Conservation (phyloP, 2,888 invertebrate genomes). For the Cerastis rubricosa region DNA sequence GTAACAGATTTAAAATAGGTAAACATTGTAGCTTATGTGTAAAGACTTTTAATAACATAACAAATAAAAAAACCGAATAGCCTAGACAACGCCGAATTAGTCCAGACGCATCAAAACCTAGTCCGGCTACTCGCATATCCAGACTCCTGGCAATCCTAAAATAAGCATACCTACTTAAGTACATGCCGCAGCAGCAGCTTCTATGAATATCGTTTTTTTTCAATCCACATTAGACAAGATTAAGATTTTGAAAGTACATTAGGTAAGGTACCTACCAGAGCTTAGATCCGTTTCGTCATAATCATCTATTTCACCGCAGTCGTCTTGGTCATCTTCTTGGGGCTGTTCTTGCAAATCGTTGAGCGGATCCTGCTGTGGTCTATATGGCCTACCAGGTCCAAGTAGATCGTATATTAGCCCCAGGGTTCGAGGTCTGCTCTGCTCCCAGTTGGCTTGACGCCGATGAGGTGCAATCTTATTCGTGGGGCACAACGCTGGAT, state of each 20-base stretch:
- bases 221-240: neutral
- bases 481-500: constrained; percentile 83
- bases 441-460: constrained; percentile 69
- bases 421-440: constrained; percentile 77
- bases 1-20: neutral
- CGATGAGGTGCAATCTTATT: constrained; percentile 87
- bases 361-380: constrained; percentile 60
- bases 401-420: constrained; percentile 80
- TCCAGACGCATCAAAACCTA: neutral
- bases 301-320: constrained; percentile 87
- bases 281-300: constrained; percentile 87
- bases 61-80: neutral
- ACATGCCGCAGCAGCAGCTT: neutral
- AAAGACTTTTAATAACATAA: neutral
- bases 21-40: neutral
- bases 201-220: neutral
- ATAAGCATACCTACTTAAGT: neutral
- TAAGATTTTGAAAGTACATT: neutral
- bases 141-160: neutral
- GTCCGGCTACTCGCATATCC: neutral
- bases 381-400: constrained; percentile 68
- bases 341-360: constrained; percentile 80
- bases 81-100: neutral
- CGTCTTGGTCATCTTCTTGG: constrained; percentile 81
- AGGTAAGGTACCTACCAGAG: constrained; percentile 76